Conservation (phyloP, 2,888 invertebrate genomes). For the Oscheius onirici region DNA sequence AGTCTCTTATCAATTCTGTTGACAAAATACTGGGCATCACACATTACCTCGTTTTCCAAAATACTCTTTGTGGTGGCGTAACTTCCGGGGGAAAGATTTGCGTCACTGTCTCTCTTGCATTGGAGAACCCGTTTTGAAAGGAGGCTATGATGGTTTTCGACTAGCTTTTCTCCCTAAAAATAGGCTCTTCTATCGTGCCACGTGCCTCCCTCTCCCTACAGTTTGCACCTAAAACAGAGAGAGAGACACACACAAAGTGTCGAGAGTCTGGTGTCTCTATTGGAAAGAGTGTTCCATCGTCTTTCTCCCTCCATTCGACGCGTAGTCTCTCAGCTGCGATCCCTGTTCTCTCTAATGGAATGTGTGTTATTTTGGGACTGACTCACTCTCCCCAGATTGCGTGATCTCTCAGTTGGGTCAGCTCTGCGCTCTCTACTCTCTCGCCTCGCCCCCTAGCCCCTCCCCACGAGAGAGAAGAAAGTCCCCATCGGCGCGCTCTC, state of each 20-base stretch:
- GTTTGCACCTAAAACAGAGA: slow-evolving; percentile 25
- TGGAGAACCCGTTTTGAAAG: no score
- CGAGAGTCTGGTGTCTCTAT: background rate
- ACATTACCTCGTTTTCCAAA: no score
- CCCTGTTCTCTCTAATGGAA: slow-evolving; percentile 24
- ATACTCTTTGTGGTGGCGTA: no score
- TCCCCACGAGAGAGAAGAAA: slow-evolving; percentile 28
- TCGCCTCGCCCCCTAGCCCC: slow-evolving; percentile 1
- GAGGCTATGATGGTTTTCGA: background rate
- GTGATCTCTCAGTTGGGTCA: slow-evolving; percentile 1
- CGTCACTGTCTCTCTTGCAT: no score
- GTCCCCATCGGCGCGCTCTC: slow-evolving; percentile 14
- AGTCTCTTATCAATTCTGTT: no score
- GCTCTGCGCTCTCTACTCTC: background rate
- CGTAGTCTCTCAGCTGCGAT: slow-evolving; percentile 31
- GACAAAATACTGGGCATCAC: no score
- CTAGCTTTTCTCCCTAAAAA: background rate
- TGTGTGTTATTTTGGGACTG: slow-evolving; percentile 4
- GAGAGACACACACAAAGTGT: background rate
- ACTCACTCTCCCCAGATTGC: background rate
- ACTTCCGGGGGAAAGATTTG: no score
- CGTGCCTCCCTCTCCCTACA: slow-evolving; percentile 27
- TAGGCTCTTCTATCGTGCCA: slow-evolving; percentile 8
- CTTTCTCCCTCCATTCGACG: slow-evolving; percentile 28
- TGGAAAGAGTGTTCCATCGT: background rate